A percentile compares a stretch with the other conserved stretches of the same genome.
These are phyloP conservation scores for Ochropleura leucogaster DNA, from an alignment of 2,888 invertebrate genomes.

Conservation along the genomic window DNA sequence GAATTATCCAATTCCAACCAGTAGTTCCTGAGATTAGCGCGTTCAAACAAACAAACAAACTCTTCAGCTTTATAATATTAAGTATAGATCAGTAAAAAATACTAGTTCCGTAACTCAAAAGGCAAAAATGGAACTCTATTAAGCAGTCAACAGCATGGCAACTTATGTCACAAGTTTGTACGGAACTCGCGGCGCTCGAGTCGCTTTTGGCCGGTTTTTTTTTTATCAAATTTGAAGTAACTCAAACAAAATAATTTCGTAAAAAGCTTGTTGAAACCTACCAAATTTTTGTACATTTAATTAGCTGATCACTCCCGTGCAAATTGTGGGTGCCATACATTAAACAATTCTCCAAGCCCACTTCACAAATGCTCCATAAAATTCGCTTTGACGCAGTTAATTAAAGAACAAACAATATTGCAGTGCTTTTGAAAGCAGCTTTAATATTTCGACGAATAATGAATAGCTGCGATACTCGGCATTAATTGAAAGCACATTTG, in stretches of 20 bases:
- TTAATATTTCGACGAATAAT: constrained; percentile 51
- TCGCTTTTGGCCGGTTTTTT: no score
- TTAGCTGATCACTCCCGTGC: not conserved
- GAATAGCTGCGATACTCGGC: constrained; percentile 43
- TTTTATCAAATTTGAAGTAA: not conserved
- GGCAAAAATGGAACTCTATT: no score
- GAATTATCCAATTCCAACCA: no score
- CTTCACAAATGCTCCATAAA: constrained; percentile 52
- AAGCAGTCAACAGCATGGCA: no score
- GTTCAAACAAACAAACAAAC: no score
- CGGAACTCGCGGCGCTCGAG: no score
- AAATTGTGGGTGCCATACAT: constrained; percentile 10
- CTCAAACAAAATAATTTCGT: not conserved
- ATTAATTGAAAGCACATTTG: constrained; percentile 55
- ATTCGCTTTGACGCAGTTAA: constrained; percentile 56
- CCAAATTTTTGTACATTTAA: not conserved
- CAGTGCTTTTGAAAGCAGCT: constrained; percentile 47
- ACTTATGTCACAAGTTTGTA: no score
- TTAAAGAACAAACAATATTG: constrained; percentile 58
- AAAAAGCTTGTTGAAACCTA: not conserved
- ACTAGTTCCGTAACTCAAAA: no score
- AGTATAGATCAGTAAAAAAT: no score
- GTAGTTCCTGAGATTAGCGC: no score
- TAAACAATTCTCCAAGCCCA: constrained; percentile 24
- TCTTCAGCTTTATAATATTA: no score